A percentile compares a stretch with the other conserved stretches of the same genome.
Evolutionary conservation across 2,113 vertebrate genomes (phyloP).

Genomic region (Lepus europaeus): DNA sequence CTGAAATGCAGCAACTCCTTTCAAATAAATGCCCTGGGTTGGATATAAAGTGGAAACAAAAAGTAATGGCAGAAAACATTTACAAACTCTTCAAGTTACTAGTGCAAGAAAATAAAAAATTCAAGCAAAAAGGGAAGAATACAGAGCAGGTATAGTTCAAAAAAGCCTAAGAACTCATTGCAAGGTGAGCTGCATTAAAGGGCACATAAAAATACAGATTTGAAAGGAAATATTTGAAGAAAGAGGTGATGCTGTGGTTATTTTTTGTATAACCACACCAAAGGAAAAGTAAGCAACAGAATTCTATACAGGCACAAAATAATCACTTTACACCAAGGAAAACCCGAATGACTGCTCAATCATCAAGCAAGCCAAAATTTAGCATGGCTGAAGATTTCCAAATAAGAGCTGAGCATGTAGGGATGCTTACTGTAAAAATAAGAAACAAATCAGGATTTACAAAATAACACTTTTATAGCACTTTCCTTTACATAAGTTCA

Average conservation of each 20-base stretch:
- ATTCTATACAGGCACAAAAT: neutral
- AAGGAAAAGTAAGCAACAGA: neutral
- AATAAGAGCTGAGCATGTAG: slow-evolving; percentile 16
- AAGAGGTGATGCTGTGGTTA: neutral
- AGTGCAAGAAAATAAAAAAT: neutral
- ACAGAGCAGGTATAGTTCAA: slow-evolving; percentile 43
- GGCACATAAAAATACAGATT: slow-evolving; percentile 30
- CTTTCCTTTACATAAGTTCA: slow-evolving; percentile 20
- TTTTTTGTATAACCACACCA: neutral
- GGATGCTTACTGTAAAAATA: neutral
- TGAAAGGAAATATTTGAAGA: slow-evolving; percentile 57
- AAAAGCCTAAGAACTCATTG: slow-evolving; percentile 48
- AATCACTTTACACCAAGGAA: slow-evolving; percentile 41
- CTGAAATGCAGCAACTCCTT: slow-evolving; percentile 48
- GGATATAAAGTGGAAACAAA: slow-evolving; percentile 39
- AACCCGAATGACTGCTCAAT: slow-evolving; percentile 1
- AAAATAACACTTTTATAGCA: slow-evolving; percentile 51
- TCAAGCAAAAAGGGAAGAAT: neutral
- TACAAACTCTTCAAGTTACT: slow-evolving; percentile 56
- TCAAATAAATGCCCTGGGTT: slow-evolving; percentile 58
- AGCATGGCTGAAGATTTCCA: slow-evolving; percentile 30
- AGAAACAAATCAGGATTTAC: slow-evolving; percentile 57
- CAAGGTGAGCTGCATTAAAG: slow-evolving; percentile 54
- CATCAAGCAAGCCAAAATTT: slow-evolving; percentile 48
- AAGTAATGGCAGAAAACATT: slow-evolving; percentile 52